Conservation (phyloP, 1,140 invertebrate genomes). For the Battus philenor region DNA sequence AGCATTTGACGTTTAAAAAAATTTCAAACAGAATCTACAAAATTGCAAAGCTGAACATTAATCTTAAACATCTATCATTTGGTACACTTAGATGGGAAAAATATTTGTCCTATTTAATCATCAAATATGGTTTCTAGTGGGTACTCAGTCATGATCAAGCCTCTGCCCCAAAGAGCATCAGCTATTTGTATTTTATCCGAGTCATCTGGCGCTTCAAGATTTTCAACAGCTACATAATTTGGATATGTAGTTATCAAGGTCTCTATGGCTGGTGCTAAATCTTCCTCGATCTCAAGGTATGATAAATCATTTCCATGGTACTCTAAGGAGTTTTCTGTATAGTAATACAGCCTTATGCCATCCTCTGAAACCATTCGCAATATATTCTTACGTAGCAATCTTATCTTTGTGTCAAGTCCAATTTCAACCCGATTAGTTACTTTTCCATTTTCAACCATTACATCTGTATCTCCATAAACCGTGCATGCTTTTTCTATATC, state of each 20-base stretch:
- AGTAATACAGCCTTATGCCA: slow-evolving; percentile 84
- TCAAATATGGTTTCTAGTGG: slow-evolving; percentile 57
- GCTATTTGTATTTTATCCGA: slow-evolving; percentile 77
- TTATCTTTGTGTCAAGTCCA: slow-evolving; percentile 81
- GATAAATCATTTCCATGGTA: slow-evolving; percentile 89
- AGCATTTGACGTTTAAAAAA: too few species aligned
- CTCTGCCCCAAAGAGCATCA: slow-evolving; percentile 53
- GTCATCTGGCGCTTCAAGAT: slow-evolving; percentile 81
- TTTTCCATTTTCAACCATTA: slow-evolving; percentile 79
- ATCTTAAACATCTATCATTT: too few species aligned
- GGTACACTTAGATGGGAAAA: too few species aligned
- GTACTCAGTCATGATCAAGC: slow-evolving; percentile 62
- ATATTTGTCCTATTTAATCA: slow-evolving; percentile 37
- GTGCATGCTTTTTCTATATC: slow-evolving; percentile 81
- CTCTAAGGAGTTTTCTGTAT: slow-evolving; percentile 87
- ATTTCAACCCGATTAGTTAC: slow-evolving; percentile 81
- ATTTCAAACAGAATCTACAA: too few species aligned
- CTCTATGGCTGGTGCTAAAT: slow-evolving; percentile 82
- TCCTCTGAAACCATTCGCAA: slow-evolving; percentile 83
- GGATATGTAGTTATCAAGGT: slow-evolving; percentile 86
- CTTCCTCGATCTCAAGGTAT: slow-evolving; percentile 84
- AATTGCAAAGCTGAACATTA: too few species aligned
- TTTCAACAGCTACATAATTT: slow-evolving; percentile 82
- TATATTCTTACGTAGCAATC: slow-evolving; percentile 83
- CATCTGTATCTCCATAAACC: slow-evolving; percentile 81